Conservation (phyloP, 2,888 invertebrate species). For the Oscheius sp. region DNA sequence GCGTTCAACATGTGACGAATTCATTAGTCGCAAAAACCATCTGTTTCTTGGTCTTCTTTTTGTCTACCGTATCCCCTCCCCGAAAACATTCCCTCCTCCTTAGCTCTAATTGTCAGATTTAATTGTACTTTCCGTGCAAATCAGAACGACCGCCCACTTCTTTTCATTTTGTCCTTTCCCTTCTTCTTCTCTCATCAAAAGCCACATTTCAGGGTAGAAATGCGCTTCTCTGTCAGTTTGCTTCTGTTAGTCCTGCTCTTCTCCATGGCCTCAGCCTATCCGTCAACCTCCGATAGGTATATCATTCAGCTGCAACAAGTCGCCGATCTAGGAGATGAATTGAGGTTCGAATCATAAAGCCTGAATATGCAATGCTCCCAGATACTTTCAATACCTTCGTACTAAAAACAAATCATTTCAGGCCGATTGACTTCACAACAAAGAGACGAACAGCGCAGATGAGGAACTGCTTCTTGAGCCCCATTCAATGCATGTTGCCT, state of each 20-base stretch:
- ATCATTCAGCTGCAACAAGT: not conserved
- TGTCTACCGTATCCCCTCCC: not conserved
- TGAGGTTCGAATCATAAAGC: not conserved
- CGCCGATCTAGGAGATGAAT: conserved; percentile 6
- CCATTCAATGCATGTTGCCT: conserved; percentile 39
- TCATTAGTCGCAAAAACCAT: not conserved
- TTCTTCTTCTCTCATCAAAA: not conserved
- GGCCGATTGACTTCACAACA: conserved; percentile 12
- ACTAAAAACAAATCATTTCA: not conserved
- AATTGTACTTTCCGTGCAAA: conserved; percentile 13
- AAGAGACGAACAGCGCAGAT: conserved; percentile 34
- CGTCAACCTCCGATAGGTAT: not conserved
- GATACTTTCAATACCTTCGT: not conserved
- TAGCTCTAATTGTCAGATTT: too few species aligned
- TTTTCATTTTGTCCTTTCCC: not conserved
- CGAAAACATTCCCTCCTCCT: not conserved
- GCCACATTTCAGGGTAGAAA: not conserved
- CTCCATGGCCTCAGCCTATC: not conserved
- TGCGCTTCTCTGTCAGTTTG: conserved; percentile 10
- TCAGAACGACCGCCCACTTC: not conserved
- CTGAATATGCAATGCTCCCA: too few species aligned
- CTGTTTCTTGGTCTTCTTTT: not conserved
- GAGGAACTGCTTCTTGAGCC: conserved; percentile 37
- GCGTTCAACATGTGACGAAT: not conserved
- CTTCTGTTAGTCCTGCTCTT: conserved; percentile 5